phyloP scores from a whole-genome alignment of 2,888 invertebrate genomes.

The Parnassius apollo region DNA sequence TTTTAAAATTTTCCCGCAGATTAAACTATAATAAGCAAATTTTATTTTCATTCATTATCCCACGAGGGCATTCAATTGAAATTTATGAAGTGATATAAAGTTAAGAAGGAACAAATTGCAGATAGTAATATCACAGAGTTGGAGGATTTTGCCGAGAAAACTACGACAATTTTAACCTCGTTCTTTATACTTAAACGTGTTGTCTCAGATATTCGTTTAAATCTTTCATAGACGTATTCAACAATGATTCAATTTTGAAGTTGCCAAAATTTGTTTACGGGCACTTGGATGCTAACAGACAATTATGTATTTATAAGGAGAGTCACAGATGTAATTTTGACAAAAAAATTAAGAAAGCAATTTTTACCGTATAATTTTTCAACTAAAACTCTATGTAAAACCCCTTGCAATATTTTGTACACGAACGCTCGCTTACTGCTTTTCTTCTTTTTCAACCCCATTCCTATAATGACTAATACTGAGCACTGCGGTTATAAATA shows the following conservation, averaged over 20 bases:
- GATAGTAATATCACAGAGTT: conserved; percentile 25
- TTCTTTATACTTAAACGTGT: conserved; percentile 29
- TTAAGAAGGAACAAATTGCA: conserved; percentile 24
- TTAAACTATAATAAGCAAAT: conserved; percentile 2
- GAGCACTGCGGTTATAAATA: too few species aligned
- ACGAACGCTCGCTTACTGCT: too few species aligned
- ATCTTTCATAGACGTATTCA: conserved; percentile 17
- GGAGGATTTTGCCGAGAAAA: conserved; percentile 27
- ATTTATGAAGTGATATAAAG: conserved; percentile 26
- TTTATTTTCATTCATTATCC: conserved; percentile 18
- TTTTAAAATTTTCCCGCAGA: background rate
- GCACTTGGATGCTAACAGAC: too few species aligned
- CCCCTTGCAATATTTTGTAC: too few species aligned
- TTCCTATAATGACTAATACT: too few species aligned
- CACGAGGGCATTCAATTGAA: conserved; percentile 25
- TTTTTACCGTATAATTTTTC: too few species aligned
- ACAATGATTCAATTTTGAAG: background rate
- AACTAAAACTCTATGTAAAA: too few species aligned
- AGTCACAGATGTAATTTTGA: too few species aligned
- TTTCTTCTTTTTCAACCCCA: too few species aligned
- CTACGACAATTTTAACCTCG: conserved; percentile 28
- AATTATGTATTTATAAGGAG: too few species aligned
- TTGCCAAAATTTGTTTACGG: too few species aligned
- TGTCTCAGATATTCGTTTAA: conserved; percentile 33
- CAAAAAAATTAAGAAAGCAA: too few species aligned